These are phyloP conservation scores for Prietella phreatophila DNA, from an alignment of 2,113 vertebrate genomes.

Conservation along the genomic window DNA sequence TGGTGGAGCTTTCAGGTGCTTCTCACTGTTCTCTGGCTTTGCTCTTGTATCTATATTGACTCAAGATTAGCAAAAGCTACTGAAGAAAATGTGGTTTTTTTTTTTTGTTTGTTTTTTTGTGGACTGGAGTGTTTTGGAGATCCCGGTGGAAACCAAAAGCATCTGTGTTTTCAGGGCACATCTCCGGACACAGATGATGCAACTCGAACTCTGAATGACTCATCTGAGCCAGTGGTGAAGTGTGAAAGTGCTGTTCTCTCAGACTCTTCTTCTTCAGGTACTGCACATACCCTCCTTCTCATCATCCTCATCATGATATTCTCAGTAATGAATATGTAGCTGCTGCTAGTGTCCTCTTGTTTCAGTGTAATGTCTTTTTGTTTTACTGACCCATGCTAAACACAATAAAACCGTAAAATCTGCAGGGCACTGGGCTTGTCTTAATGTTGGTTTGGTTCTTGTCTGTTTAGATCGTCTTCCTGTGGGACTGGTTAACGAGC, in stretches of 20 bases:
- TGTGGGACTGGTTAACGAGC: conserved; percentile 29
- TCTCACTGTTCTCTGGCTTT: neutral
- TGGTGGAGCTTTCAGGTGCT: neutral
- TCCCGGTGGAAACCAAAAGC: neutral
- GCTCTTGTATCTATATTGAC: neutral
- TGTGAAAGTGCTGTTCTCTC: conserved; percentile 10
- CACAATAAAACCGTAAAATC: neutral
- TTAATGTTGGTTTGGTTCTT: conserved; percentile 10
- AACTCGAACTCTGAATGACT: conserved; percentile 45
- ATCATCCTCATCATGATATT: conserved; percentile 1
- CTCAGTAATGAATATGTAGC: neutral
- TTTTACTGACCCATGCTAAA: neutral
- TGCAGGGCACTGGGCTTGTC: neutral
- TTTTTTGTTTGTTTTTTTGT: neutral
- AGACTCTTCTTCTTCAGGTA: conserved; percentile 51
- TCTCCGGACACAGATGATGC: conserved; percentile 25
- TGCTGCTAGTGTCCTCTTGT: neutral
- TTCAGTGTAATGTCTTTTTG: neutral
- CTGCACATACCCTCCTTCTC: neutral
- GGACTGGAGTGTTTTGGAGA: neutral
- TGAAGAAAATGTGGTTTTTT: neutral
- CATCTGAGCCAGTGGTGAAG: conserved; percentile 16
- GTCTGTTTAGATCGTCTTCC: conserved; percentile 37
- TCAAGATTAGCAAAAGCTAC: neutral
- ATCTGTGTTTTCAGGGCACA: conserved; percentile 50